phyloP scores from a whole-genome alignment of 2,888 invertebrate genomes.

The Pecten maximus region DNA sequence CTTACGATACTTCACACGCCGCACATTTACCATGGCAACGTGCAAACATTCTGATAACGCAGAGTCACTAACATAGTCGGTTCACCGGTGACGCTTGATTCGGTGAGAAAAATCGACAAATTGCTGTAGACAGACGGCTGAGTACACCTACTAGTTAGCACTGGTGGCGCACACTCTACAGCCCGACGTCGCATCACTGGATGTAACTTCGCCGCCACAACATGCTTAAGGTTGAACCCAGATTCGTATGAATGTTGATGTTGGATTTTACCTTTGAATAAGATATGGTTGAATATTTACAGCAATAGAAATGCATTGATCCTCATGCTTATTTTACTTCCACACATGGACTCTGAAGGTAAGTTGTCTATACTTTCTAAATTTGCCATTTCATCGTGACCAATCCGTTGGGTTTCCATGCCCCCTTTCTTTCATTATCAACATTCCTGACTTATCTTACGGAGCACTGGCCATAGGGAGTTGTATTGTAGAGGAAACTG shows the following conservation, averaged over 20 bases:
- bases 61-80: background rate
- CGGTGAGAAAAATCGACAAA: constrained; percentile 35
- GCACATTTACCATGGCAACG: constrained; percentile 23
- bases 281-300: background rate
- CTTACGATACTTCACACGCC: background rate
- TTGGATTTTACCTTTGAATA: background rate
- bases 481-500: background rate
- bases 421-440: background rate
- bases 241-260: background rate
- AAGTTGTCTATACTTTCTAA: background rate
- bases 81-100: constrained; percentile 35
- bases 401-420: background rate
- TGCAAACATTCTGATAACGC: constrained; percentile 33
- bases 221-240: background rate
- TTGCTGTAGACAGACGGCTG: constrained; percentile 30
- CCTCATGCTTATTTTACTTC: background rate
- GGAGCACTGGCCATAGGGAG: background rate
- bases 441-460: background rate
- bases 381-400: background rate
- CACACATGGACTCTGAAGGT: constrained; percentile 18
- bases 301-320: background rate
- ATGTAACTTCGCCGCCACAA: background rate
- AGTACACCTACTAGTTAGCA: constrained; percentile 16
- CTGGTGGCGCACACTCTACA: background rate
- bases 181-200: background rate